Evolutionary conservation across 2,113 vertebrate genomes (phyloP), one percentile per base, ranked within the genome.

Genomic region (Aythya baeri): DNA sequence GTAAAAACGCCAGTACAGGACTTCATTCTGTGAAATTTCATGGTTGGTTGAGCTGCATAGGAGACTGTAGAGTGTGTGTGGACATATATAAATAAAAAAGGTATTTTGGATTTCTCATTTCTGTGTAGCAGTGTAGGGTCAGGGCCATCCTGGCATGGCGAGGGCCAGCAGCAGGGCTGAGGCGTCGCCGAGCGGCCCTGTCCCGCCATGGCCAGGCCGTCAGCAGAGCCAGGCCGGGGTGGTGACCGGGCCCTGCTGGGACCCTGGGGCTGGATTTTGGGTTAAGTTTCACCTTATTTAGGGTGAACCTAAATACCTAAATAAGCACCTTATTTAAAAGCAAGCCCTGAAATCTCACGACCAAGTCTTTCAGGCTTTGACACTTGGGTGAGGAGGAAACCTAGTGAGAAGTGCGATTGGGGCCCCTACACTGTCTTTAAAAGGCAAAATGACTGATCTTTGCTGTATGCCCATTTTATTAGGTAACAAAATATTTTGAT

Each of bases 21-120:
- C 78, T 82, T 4, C 7, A 17, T 31, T 13, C 46, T 68, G 4
- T 68, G 38, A 76, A 72, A 83, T 0, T 0, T 27, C 0, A 0
- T 22, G 62, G 13, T 41, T 92, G 10, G 18, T 26, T 65, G 16
- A 73, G 62, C 52, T 41, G 41, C 2, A 0, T 2, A 73, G 25
- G 29, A 49, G 49, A 49, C 49, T 49, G 49, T 49, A 2, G 44
- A 46, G 44, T 46, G 17, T 46, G 17, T 46, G 44, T 46, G 44
- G 18, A 9, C 18, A 46, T 46, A 46, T 46, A 46, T 44, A 17
- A 18, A 46, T 46, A 46, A 18, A 46, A 46, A 13, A 15, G 2
- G 2, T 6, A 4, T 68, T 72, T 85, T 21, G 55, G 0, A 50
- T 62, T 34, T 86, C 21, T 71, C 3, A 1, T 66, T 82, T 89